phyloP scores from a whole-genome alignment of 2,113 vertebrate species.

The Benitochromis conjunctus region DNA sequence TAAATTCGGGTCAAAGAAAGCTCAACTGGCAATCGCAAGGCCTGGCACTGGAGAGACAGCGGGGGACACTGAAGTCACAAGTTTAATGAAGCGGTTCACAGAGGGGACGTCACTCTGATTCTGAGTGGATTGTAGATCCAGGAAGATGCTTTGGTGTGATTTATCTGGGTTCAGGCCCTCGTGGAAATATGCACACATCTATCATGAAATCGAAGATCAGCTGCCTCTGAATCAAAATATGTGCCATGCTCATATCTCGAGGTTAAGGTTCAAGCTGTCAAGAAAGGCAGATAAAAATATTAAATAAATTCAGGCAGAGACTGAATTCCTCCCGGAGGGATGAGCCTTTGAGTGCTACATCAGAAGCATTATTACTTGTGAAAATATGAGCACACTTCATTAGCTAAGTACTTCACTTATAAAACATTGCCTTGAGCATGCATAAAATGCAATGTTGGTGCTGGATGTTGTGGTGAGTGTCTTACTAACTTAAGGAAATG shows the following conservation, averaged over 20 bases:
- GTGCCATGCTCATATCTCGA: background rate
- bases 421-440: slow-evolving; percentile 13
- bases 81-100: background rate
- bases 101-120: background rate
- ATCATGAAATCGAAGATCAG: slow-evolving; percentile 16
- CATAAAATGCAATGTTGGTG: slow-evolving; percentile 5
- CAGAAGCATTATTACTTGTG: slow-evolving; percentile 15
- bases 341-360: slow-evolving; percentile 51
- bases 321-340: background rate
- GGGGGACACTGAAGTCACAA: background rate
- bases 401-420: background rate
- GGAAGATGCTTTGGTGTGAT: slow-evolving; percentile 32
- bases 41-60: background rate
- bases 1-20: background rate
- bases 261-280: slow-evolving; percentile 23
- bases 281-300: slow-evolving; percentile 11
- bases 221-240: slow-evolving; percentile 9
- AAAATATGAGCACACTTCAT: background rate
- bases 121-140: background rate
- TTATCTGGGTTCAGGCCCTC: background rate
- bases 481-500: slow-evolving; percentile 6
- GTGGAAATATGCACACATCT: background rate
- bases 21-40: background rate
- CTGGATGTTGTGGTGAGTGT: slow-evolving; percentile 39
- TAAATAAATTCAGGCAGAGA: background rate